Base-by-base conservation (phyloP, 2,888 invertebrate genomes). In the Pyrrhia umbra region DNA sequence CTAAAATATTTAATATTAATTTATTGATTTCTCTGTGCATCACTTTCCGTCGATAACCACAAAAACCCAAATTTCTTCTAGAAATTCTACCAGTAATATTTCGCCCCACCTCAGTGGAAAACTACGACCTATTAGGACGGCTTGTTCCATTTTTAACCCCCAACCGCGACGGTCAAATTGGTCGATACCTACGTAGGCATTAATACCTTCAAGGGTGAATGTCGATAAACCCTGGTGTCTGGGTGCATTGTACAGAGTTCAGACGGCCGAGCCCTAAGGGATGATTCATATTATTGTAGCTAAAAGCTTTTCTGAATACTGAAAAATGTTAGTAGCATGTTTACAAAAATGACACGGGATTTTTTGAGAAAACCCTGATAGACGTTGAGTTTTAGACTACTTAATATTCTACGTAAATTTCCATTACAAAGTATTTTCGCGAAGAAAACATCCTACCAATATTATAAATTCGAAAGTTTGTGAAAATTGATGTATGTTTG, bases 151-250 rank as follows among this genome's bases (percentile, higher is more conserved):
- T 30, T 13, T 13, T 37, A 37, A 37, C 1, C 15, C 6, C 15
- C 37, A 6, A 37, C 37, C n/a, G 16, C 9, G 18, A 40, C 18
- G 40, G 13, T 6, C 21, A 10, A 21, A 43, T 6, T 43, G 20
- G 51, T 42, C 46, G 27, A 23, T 56, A 54, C n/a, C n/a, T n/a
- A n/a, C 15, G 15, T 46, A 51, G 30, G 34, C 25, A 39, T 30
- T 43, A 45, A 52, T 40, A 39, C 45, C 13, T 40, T 9, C 20
- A 55, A 47, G 77, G 77, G 61, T 54, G 42, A 42, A 39, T 23
- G 77, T 70, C 77, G 70, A 61, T 61, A 80, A 80, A 67, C 80
- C 46, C 42, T 4, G 49, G 30, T 61, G 63, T 70, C 71, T 71
- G 40, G 69, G 40, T 54, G 76, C 76, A 30, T 13, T 30, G 13